Base-by-base conservation (phyloP, 2,888 invertebrate genomes). In the Tetheella fluctuosa region DNA sequence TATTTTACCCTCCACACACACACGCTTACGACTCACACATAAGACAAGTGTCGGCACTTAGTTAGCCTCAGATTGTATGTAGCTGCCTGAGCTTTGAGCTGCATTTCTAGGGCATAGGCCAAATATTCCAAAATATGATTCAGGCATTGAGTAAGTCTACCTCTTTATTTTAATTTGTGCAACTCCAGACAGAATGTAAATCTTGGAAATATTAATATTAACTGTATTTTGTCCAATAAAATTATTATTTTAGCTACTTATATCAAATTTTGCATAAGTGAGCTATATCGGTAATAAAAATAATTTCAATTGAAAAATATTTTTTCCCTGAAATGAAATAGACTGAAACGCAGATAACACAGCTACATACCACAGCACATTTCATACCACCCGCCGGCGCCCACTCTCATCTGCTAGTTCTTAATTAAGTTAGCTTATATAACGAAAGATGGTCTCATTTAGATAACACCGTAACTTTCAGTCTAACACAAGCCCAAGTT, bases 391-490 rank as follows among this genome's bases (percentile, higher is more conserved):
- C 87, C 90, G 85, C 81, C 86, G 87, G 87, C 92, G 85, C 91
- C 91, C 89, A 88, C 89, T 91, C 92, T 91, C 93, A 92, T 93
- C 93, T 90, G 88, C 89, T 89, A 92, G 88, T 93, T 93, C 93
- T 93, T 93, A 93, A 93, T 93, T 93, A 93, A 93, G 92, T 93
- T 93, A 93, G 93, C 92, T 93, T 93, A 93, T 91, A 92, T 93
- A 93, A 93, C 93, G 92, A 91, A 91, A 93, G 93, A 93, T 93
- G 93, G 89, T 91, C 93, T 93, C 93, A 93, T 93, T 93, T 93
- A 93, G 93, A 93, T 93, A 93, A 93, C 89, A 86, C 90, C 86
- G 90, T 90, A 92, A 93, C 89, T 93, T 89, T 85, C 79, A 86
- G 86, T 81, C 85, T 83, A 84, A 83, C 83, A 80, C 85, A 85